Evolutionary conservation across 2,797 vertebrate species (phyloP).

Genomic region (Coluber constrictor): DNA sequence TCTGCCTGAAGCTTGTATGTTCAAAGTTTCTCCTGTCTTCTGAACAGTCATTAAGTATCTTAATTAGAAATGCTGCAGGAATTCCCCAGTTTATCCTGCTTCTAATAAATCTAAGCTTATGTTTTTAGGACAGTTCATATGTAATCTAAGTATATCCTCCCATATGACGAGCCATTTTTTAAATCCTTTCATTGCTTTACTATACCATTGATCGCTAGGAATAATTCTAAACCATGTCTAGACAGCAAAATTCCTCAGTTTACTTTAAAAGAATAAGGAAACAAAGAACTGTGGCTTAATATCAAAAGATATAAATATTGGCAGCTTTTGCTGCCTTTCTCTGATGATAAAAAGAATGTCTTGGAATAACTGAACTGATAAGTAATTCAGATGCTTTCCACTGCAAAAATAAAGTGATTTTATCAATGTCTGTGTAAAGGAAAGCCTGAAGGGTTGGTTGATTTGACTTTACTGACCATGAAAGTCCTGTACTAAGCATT

Average conservation of each 20-base stretch:
- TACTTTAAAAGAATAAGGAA: conserved; percentile 40
- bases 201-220: conserved; percentile 32
- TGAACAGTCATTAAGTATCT: not conserved
- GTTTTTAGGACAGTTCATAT: conserved; percentile 39
- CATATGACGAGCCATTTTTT: conserved; percentile 28
- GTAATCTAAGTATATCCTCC: conserved; percentile 38
- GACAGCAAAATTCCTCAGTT: conserved; percentile 54
- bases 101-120: not conserved
- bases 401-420: not conserved
- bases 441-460: not conserved
- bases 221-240: conserved; percentile 56
- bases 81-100: not conserved
- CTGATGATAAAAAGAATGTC: not conserved
- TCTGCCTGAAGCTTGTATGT: not conserved
- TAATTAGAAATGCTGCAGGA: conserved; percentile 27
- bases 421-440: not conserved
- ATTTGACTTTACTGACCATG: not conserved
- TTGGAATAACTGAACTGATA: not conserved
- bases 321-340: not conserved
- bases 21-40: not conserved
- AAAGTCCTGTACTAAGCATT: not conserved
- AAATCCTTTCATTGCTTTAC: conserved; percentile 36
- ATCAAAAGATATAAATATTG: not conserved
- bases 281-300: not conserved
- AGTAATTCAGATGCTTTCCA: not conserved